These are phyloP conservation scores for Whitmania pigra DNA, from an alignment of 1,140 invertebrate species.

Conservation along the genomic window DNA sequence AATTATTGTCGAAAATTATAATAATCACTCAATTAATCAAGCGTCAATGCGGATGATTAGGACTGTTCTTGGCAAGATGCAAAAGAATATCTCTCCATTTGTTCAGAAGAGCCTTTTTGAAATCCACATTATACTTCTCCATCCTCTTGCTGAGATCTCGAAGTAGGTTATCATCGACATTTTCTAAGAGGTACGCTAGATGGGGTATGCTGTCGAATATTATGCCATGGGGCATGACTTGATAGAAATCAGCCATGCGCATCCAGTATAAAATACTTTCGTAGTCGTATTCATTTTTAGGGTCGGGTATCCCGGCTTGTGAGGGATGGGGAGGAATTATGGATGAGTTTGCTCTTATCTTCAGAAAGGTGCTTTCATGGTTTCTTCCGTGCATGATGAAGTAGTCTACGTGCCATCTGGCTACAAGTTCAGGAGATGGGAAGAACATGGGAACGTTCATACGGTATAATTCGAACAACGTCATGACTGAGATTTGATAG, in stretches of 20 bases:
- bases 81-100: constrained; percentile 5
- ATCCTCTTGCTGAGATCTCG: background rate
- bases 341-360: background rate
- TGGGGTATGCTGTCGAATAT: constrained; percentile 8
- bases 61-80: constrained; percentile 5
- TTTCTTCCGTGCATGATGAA: constrained; percentile 20
- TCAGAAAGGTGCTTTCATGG: background rate
- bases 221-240: constrained; percentile 13
- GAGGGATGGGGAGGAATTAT: constrained; percentile 14
- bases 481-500: constrained; percentile 22
- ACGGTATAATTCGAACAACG: constrained; percentile 22
- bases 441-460: constrained; percentile 26
- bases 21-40: too few species aligned
- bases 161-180: background rate
- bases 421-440: constrained; percentile 23
- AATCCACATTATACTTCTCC: constrained; percentile 6
- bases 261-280: constrained; percentile 13
- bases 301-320: constrained; percentile 19
- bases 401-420: constrained; percentile 13
- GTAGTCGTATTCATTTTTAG: constrained; percentile 20
- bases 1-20: too few species aligned
- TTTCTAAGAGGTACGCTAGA: background rate
- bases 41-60: background rate
- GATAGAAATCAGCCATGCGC: constrained; percentile 13
- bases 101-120: background rate